Evolutionary conservation across 2,113 vertebrate genomes (phyloP).

Genomic region (Xiphorhynchus elegans): DNA sequence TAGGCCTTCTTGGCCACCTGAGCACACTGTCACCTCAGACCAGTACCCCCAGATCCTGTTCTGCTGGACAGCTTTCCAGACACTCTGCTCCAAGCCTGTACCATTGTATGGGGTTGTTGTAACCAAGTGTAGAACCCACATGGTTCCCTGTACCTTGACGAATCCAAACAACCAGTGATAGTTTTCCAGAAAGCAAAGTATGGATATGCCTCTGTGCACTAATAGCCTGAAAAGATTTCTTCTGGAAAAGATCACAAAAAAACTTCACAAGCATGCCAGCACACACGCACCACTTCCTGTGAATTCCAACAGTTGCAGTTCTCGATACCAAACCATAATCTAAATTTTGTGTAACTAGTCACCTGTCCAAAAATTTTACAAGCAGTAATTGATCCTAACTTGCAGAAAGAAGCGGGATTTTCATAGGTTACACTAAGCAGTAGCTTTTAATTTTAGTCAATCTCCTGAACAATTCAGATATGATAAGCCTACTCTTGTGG

Average conservation of each 20-base stretch:
- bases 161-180: background rate
- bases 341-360: background rate
- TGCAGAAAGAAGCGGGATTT: background rate
- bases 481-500: background rate
- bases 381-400: background rate
- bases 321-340: background rate
- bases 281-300: accelerated
- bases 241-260: background rate
- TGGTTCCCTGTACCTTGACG: background rate
- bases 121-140: background rate
- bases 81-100: background rate
- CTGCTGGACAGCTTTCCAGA: background rate
- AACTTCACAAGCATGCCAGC: background rate
- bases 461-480: background rate
- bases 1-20: background rate
- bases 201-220: background rate
- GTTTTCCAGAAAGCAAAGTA: background rate
- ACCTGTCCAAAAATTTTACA: background rate
- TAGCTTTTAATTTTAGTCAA: background rate
- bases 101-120: background rate
- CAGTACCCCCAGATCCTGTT: background rate
- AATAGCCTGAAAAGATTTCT: background rate
- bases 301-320: background rate
- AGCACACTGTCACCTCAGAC: background rate
- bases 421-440: background rate